Conservation (phyloP, 2,113 vertebrate species). For the Xenopus borealis region DNA sequence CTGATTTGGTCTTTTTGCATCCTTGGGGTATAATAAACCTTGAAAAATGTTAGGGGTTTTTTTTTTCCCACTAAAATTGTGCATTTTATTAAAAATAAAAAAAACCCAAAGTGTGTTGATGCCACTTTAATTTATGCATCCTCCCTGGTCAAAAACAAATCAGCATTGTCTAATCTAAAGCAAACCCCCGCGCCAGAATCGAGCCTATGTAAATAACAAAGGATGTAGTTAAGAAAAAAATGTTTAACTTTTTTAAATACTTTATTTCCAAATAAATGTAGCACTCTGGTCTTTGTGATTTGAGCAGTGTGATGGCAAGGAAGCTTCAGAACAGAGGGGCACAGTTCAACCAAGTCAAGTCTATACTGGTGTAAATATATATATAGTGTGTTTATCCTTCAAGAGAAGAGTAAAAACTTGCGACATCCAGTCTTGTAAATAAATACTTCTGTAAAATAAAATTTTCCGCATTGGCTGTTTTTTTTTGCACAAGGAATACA, state of each 20-base stretch:
- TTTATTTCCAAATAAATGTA: constrained; percentile 33
- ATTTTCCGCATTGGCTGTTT: not conserved
- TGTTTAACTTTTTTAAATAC: constrained; percentile 44
- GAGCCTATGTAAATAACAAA: constrained; percentile 31
- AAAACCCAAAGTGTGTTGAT: too few relatives aligned
- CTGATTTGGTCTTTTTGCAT: too few relatives aligned
- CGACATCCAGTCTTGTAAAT: constrained; percentile 39
- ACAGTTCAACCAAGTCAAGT: constrained; percentile 3
- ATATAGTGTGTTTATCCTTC: constrained; percentile 30
- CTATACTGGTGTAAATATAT: constrained; percentile 29
- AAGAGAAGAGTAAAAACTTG: constrained; percentile 33
- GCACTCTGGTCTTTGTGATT: not conserved
- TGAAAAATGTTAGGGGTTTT: too few relatives aligned
- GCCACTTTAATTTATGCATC: too few relatives aligned
- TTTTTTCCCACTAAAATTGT: too few relatives aligned
- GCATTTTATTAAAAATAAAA: too few relatives aligned
- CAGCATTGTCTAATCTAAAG: too few relatives aligned
- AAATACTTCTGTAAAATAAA: constrained; percentile 36
- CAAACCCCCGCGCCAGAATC: not conserved
- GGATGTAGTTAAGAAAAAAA: constrained; percentile 38
- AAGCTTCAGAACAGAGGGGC: not conserved
- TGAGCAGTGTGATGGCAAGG: not conserved
- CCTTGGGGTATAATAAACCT: too few relatives aligned
- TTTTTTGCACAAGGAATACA: too few relatives aligned
- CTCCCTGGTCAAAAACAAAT: too few relatives aligned